phyloP scores from a whole-genome alignment of 2,888 invertebrate genomes.

The Ecdyonurus torrentis region DNA sequence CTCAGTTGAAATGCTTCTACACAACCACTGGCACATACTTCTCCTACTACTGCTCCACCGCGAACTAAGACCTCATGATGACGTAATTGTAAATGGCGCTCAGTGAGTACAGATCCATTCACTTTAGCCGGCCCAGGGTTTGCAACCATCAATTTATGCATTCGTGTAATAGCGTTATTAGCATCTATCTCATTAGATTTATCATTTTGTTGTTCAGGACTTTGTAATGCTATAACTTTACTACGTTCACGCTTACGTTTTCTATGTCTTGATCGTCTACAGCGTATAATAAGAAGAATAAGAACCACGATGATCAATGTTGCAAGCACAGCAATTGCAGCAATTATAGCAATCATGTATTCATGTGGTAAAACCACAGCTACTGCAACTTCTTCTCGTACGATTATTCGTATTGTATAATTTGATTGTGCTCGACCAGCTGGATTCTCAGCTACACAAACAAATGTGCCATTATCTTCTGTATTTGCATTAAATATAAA shows the following conservation, averaged over 20 bases:
- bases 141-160: conserved; percentile 18
- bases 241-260: conserved; percentile 31
- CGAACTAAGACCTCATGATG: conserved; percentile 29
- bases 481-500: conserved; percentile 58
- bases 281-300: conserved; percentile 45
- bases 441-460: conserved; percentile 70
- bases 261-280: conserved; percentile 34
- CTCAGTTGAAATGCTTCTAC: conserved; percentile 8
- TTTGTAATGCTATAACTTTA: conserved; percentile 23
- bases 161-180: not conserved
- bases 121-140: conserved; percentile 26
- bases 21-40: not conserved
- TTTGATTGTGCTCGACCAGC: conserved; percentile 67
- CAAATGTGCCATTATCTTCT: conserved; percentile 72
- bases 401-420: conserved; percentile 43
- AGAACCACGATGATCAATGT: conserved; percentile 52
- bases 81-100: conserved; percentile 27
- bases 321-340: conserved; percentile 28
- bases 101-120: conserved; percentile 24
- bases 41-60: not conserved
- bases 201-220: not conserved
- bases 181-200: conserved; percentile 23
- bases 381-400: conserved; percentile 15
- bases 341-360: conserved; percentile 41
- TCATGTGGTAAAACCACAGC: conserved; percentile 3